Base-by-base conservation (phyloP, 2,888 invertebrate species). In the Netelia inedita region DNA sequence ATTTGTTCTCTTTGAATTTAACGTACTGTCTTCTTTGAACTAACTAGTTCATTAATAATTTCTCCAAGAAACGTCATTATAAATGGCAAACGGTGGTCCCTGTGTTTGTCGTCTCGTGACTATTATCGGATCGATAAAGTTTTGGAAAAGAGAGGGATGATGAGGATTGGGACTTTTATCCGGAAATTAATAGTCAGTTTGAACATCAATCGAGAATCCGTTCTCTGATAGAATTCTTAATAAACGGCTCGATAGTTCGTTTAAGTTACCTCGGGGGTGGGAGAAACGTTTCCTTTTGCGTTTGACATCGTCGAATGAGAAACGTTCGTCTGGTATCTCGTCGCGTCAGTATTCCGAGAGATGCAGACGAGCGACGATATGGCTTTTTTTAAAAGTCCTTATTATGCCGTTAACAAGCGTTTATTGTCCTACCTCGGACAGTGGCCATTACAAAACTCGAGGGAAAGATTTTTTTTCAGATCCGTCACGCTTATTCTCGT, bases 401-500 rank as follows among this genome's bases (percentile, higher is more conserved):
- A 73, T 55, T 86, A 78, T 73, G 43, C n/a, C 14, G 35, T 78
- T n/a, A 80, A 76, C 35, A 82, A 82, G 43, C 43, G 68, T 41
- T 21, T 85, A 3, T 69, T 85, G 35, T 79, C 53, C 41, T 69
- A 69, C 41, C 41, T 85, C 0, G 86, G 84, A 21, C 79, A 78
- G 43, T 85, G 86, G 85, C 86, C 86, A 10, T 63, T 73, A 21
- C 86, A 85, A 71, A 75, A 59, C 6, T 61, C 76, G 9, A 23
- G 10, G 14, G 76, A 85, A 65, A 61, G 66, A 41, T 59, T 14
- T 16, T 74, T 66, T 63, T 71, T 53, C 21, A 74, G 85, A 75
- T 68, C 43, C n/a, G 19, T 61, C 0, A 59, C 75, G 1, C 1
- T 81, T n/a, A 14, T 79, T 28, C 65, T 79, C 9, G 50, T 83